phyloP scores from a whole-genome alignment of 1,140 invertebrate species.

The Spodoptera frugiperda region DNA sequence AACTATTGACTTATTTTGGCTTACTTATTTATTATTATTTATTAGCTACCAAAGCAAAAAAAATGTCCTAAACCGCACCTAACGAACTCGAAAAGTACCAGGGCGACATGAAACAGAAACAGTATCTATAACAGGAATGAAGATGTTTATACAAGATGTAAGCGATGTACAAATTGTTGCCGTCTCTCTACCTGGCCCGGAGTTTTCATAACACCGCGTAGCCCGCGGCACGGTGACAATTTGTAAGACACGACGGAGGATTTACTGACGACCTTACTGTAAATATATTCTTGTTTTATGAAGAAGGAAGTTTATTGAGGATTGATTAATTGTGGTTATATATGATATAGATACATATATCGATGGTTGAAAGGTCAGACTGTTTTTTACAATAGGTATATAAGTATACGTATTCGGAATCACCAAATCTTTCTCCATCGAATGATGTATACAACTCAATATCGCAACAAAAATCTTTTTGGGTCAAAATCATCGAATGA shows the following conservation, averaged over 20 bases:
- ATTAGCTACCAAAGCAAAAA: neutral
- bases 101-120: conserved; percentile 6
- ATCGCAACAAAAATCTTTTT: too few relatives aligned
- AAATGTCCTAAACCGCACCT: conserved; percentile 18
- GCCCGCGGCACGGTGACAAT: conserved; percentile 75
- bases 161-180: conserved; percentile 79
- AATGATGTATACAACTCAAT: too few relatives aligned
- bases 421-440: too few relatives aligned
- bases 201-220: conserved; percentile 78
- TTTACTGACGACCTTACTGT: conserved; percentile 72
- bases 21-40: too few relatives aligned
- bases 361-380: too few relatives aligned
- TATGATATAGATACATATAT: neutral
- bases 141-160: conserved; percentile 79
- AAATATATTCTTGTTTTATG: conserved; percentile 74
- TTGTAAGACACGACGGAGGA: conserved; percentile 70
- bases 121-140: conserved; percentile 70
- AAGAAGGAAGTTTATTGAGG: conserved; percentile 51
- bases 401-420: too few relatives aligned
- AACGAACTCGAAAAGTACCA: conserved; percentile 35
- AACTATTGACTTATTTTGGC: too few relatives aligned
- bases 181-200: conserved; percentile 72
- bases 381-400: too few relatives aligned
- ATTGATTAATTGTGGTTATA: conserved; percentile 37
- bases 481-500: too few relatives aligned